Conservation (phyloP, 1,140 invertebrate species). For the roundworm (Caenorhabditis elegans) region WBcel235 BX284605.5:1411501-1412000, state of each 20-base stretch:
- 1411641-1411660: background rate
- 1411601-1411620: constrained; percentile 30
- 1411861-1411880: background rate
- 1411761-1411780: background rate
- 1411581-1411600: constrained; percentile 9
- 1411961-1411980: background rate
- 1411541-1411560: constrained; percentile 32
- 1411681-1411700: background rate
- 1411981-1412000: background rate
- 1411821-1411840: background rate
- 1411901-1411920: constrained; percentile 11
- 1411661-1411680: background rate
- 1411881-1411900: too few relatives aligned
- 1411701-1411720: too few relatives aligned
- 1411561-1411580: constrained; percentile 25
- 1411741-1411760: too few relatives aligned
- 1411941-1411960: too few relatives aligned
- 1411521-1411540: background rate
- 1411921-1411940: background rate
- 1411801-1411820: background rate
- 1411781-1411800: background rate
- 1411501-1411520: background rate
- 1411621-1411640: background rate
- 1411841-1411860: background rate
- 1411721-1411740: too few relatives aligned